These are phyloP conservation scores for Dugesia japonica DNA, from an alignment of 2,888 invertebrate genomes.

Conservation along the genomic window DNA sequence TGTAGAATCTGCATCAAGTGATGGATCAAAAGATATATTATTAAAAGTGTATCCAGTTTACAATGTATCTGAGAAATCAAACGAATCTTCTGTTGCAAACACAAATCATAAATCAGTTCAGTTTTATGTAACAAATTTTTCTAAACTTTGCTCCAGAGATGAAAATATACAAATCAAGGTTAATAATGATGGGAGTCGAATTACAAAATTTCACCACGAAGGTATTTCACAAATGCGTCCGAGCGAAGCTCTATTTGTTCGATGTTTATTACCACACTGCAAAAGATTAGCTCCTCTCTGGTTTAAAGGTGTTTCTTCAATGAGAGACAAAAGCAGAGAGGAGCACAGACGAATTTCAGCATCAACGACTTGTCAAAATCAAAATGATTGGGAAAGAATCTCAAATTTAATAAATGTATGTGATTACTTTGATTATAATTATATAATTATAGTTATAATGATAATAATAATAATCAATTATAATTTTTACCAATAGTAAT, in stretches of 20 bases:
- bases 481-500: no score
- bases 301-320: conserved; percentile 35
- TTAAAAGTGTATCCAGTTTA: neutral
- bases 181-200: neutral
- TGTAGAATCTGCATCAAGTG: neutral
- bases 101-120: conserved; percentile 1
- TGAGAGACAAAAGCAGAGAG: conserved; percentile 35
- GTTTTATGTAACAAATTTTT: conserved; percentile 3
- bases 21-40: neutral
- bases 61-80: neutral
- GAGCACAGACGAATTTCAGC: conserved; percentile 28
- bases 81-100: neutral
- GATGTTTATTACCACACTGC: conserved; percentile 25
- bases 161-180: neutral
- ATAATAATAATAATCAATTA: no score
- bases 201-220: neutral
- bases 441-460: no score
- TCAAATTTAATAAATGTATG: conserved; percentile 30
- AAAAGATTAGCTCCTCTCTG: conserved; percentile 34
- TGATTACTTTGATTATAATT: neutral
- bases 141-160: neutral
- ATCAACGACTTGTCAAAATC: conserved; percentile 29
- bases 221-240: neutral
- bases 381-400: conserved; percentile 31
- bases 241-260: conserved; percentile 33